Evolutionary conservation across 1,140 invertebrate species (phyloP), one percentile per base, ranked within the genome.

Genomic region (Hermetia illucens): DNA sequence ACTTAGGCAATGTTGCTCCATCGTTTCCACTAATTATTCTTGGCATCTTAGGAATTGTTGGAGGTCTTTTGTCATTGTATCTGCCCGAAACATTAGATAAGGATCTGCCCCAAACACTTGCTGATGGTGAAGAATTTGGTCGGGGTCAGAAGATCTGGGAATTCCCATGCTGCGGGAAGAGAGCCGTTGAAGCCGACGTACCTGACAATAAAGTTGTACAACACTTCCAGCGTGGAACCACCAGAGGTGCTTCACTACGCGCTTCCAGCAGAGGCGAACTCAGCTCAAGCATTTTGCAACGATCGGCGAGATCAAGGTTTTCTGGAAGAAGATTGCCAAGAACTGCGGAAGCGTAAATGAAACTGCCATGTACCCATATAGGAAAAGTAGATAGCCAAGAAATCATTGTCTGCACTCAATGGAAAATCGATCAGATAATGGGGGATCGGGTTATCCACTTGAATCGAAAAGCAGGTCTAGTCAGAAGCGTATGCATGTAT

Each of bases 121-220:
- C 74, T 38, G 85, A 90, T 52, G 85, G 83, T 6, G 85, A 90
- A 64, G 70, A 81, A 44, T 90, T 89, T 50, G 85, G 84, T 21
- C 74, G 68, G 30, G 69, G 81, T 39, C 82, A 86, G 51, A 72
- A 67, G 46, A 74, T 86, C 43, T 82, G 78, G 71, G 79, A 85
- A 42, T 72, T 77, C 43, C 84, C 82, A n/a, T 85, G 81, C 48
- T 65, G 74, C 40, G 65, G 66, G 37, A 72, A 68, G 73, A 74
- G 54, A 61, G 58, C 55, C 32, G 31, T 38, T 25, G 54, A 56
- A 48, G 21, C 41, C 20, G 52, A 52, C 4, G 54, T 52, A 4
- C 48, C 52, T 21, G 49, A 55, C 24, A 53, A 56, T 4, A 44
- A 55, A 39, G 41, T 51, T 36, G 20, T 61, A 62, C 41, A 58